Evolutionary conservation across 1,140 invertebrate genomes (phyloP), one percentile per base, ranked within the genome.

Genomic region (Papilio xuthus): DNA sequence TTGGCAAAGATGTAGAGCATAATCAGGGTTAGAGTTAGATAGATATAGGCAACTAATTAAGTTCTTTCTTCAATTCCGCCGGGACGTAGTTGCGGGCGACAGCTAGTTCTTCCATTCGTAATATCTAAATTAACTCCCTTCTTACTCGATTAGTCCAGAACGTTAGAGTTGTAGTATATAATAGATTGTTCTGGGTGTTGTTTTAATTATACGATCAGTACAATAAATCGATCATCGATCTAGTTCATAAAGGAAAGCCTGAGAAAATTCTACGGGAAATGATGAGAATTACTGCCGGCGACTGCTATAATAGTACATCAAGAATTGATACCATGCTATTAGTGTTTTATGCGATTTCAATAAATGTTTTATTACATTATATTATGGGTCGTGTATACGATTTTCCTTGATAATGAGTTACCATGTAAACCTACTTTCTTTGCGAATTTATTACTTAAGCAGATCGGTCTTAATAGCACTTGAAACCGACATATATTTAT

Each of bases 191-290:
- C 37, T 12, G 44, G 42, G 15, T 32, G 6, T 41, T 56, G n/a
- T 23, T 4, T 32, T 42, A 10, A n/a, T 32, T 6, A 0, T 50
- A 50, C 26, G 73, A 32, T 75, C 50, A n/a, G 50, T 60, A 42
- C 37, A 76, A 76, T 76, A 76, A 76, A 76, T 76, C 73, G 44
- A 75, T 53, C 44, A 41, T 60, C n/a, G 74, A 76, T 60, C 74
- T 76, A 76, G 74, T 63, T 76, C 53, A 76, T 76, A 76, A 60
- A 76, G 74, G 74, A 76, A 76, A 76, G 74, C 74, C 37, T 76
- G 74, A 53, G 74, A 76, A 76, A 67, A 76, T 41, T 32, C 50
- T 41, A 23, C 50, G 74, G 74, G 50, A 76, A 76, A 28, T 37
- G 15, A 53, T 20, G 74, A 63, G 74, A 76, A 76, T 76, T 15